Evolutionary conservation across 2,113 vertebrate species (phyloP).

Genomic region (Micronycteris hirsuta): DNA sequence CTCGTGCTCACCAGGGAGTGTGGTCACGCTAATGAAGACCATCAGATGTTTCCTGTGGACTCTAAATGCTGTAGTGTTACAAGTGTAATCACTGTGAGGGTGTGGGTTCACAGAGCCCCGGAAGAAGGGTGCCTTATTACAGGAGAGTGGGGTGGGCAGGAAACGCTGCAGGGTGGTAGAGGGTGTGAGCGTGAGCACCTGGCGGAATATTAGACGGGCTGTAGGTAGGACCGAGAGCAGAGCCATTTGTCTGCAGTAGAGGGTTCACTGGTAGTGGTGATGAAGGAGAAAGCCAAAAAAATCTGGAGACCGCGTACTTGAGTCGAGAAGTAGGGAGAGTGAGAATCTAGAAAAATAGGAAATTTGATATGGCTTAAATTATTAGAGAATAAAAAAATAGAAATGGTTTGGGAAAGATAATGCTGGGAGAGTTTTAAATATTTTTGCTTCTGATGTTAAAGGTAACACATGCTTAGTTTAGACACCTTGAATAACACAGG

Average conservation of each 20-base stretch:
- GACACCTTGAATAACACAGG: neutral
- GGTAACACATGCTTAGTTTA: neutral
- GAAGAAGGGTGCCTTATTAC: neutral
- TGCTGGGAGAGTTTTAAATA: neutral
- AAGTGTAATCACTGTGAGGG: neutral
- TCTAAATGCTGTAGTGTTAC: neutral
- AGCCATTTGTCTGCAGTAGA: neutral
- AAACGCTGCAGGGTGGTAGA: neutral
- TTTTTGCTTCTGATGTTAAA: neutral
- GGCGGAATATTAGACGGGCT: neutral
- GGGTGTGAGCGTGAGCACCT: no score
- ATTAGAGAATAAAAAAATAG: neutral
- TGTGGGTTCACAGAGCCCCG: neutral
- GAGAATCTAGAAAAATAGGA: neutral
- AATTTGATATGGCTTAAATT: neutral
- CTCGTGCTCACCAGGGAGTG: rapidly evolving
- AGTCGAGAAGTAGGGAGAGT: no score
- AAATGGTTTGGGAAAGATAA: neutral
- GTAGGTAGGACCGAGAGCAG: neutral
- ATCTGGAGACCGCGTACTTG: neutral
- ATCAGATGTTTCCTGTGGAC: neutral
- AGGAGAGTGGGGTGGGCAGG: neutral
- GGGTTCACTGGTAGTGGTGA: neutral
- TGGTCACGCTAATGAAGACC: neutral
- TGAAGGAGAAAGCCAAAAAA: rapidly evolving